These are phyloP conservation scores for Macaria liturata DNA, from an alignment of 2,888 invertebrate genomes.

Conservation along the genomic window DNA sequence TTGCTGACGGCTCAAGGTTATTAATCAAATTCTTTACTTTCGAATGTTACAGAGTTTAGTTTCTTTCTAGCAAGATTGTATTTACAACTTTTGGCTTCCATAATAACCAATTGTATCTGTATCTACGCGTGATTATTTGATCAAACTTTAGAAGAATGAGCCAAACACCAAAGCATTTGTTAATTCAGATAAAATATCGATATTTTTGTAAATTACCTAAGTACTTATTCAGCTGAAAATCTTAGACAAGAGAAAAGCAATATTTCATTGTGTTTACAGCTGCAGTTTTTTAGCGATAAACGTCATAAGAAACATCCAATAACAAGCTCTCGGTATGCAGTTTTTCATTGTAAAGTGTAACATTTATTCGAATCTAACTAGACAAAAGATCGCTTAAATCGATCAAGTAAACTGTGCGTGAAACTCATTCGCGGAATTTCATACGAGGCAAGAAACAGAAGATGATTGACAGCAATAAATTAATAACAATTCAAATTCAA, in stretches of 20 bases:
- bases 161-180: no score
- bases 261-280: no score
- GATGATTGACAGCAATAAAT: constrained; percentile 1
- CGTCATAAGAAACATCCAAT: no score
- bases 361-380: background rate
- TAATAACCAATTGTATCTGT: background rate
- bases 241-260: background rate
- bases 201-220: background rate
- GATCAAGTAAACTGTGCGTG: constrained; percentile 3
- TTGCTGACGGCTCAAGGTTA: no score
- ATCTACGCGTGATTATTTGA: background rate
- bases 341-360: no score
- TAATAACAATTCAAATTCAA: no score
- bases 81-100: background rate
- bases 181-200: background rate
- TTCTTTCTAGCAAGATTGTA: no score
- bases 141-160: background rate
- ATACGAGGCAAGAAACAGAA: background rate
- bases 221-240: background rate
- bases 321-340: no score
- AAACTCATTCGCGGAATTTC: constrained; percentile 4
- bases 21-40: no score
- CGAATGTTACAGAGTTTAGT: no score
- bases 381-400: background rate
- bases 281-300: no score